Evolutionary conservation across 2,888 invertebrate species (phyloP).

Genomic region (Folsomia manolachei): DNA sequence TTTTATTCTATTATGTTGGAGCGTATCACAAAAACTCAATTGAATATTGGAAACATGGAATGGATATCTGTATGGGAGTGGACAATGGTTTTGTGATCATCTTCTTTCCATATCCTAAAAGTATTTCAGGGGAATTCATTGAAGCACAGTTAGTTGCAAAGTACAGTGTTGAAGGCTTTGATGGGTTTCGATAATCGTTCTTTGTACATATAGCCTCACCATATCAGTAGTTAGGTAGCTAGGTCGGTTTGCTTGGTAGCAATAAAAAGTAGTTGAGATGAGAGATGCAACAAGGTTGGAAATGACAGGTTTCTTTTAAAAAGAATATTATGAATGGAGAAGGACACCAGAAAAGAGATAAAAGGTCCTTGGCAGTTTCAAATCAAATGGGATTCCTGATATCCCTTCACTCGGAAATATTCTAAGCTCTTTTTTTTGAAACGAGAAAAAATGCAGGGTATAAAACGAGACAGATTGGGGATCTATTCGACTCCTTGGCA

Average conservation of each 20-base stretch:
- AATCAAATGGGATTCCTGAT: slow-evolving; percentile 20
- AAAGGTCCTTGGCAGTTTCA: slow-evolving; percentile 18
- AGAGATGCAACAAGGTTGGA: slow-evolving; percentile 14
- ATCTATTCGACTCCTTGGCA: slow-evolving; percentile 8
- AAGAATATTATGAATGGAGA: no score
- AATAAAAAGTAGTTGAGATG: no score
- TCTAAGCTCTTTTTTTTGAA: background rate
- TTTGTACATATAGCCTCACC: no score
- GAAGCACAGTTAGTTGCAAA: no score
- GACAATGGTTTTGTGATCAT: background rate
- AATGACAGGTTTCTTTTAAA: slow-evolving; percentile 17
- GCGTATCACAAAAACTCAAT: background rate
- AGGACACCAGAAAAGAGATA: slow-evolving; percentile 12
- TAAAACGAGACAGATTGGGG: slow-evolving; percentile 11
- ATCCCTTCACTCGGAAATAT: slow-evolving; percentile 17
- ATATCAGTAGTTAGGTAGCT: no score
- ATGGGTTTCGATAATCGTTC: no score
- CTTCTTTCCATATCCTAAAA: no score
- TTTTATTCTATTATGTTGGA: background rate
- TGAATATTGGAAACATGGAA: slow-evolving; percentile 10
- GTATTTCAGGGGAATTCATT: no score
- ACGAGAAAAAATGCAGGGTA: background rate
- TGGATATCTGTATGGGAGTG: background rate
- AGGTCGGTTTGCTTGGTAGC: no score
- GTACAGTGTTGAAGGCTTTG: no score